phyloP scores from a whole-genome alignment of 2,888 invertebrate genomes.

The Malacosoma neustria region DNA sequence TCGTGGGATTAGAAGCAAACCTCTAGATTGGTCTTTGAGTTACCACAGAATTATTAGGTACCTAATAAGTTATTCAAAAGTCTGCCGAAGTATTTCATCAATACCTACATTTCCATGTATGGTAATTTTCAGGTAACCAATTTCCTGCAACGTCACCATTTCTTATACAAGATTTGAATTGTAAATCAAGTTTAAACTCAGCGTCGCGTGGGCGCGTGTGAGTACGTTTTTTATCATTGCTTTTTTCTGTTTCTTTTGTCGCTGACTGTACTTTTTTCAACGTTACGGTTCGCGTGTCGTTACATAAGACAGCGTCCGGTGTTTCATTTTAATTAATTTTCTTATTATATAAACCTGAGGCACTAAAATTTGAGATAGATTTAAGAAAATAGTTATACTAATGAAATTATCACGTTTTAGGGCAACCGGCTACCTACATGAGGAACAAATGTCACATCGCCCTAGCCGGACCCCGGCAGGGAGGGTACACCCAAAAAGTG shows the following conservation, averaged over 20 bases:
- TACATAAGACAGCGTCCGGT: not conserved
- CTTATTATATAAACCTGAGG: not conserved
- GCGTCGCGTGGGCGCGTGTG: conserved; percentile 39
- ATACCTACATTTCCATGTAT: conserved; percentile 3
- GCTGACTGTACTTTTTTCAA: not conserved
- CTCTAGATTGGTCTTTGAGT: too few relatives aligned
- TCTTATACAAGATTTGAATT: conserved; percentile 26
- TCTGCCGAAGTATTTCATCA: not conserved
- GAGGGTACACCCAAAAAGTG: too few relatives aligned
- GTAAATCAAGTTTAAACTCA: conserved; percentile 58
- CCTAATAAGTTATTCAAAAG: too few relatives aligned
- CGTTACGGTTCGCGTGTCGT: not conserved
- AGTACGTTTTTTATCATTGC: conserved; percentile 4
- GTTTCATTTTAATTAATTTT: not conserved
- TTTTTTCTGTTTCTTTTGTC: not conserved
- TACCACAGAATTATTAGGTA: too few relatives aligned
- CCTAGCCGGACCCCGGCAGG: too few relatives aligned
- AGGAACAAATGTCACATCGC: too few relatives aligned
- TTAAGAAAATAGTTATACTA: too few relatives aligned
- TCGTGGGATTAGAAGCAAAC: too few relatives aligned
- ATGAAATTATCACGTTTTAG: too few relatives aligned
- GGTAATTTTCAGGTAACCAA: conserved; percentile 26
- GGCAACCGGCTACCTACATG: too few relatives aligned
- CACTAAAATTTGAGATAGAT: not conserved
- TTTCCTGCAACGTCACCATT: conserved; percentile 59